These are phyloP conservation scores for Nothobranchius furzeri DNA, from an alignment of 2,113 vertebrate genomes.

Conservation along the genomic window DNA sequence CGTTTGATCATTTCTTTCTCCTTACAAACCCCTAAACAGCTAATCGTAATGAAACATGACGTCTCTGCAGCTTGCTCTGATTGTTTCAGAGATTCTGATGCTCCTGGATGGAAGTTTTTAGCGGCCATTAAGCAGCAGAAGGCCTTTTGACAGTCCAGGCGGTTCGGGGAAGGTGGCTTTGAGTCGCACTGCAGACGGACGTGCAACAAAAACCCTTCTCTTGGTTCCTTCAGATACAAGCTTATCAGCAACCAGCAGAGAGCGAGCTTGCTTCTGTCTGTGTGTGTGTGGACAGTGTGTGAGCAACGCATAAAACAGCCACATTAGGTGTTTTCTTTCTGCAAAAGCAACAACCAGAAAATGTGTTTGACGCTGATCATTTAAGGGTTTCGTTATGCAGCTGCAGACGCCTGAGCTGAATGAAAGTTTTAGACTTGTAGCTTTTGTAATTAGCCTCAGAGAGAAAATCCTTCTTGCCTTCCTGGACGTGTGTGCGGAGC, in stretches of 20 bases:
- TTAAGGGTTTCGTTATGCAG: neutral
- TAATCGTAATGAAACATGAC: conserved; percentile 19
- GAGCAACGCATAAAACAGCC: conserved; percentile 7
- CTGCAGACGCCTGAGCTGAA: neutral
- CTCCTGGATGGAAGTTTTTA: conserved; percentile 2
- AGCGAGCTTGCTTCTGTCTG: conserved; percentile 17
- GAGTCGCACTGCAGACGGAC: conserved; percentile 63
- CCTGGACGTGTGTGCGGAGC: conserved; percentile 17
- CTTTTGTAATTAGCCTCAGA: conserved; percentile 14
- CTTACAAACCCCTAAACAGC: conserved; percentile 8
- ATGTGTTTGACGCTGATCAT: conserved; percentile 1
- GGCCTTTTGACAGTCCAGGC: conserved; percentile 48
- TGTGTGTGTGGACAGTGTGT: conserved; percentile 8
- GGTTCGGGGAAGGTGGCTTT: conserved; percentile 35
- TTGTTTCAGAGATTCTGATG: neutral
- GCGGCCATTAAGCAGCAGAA: neutral
- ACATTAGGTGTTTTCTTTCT: neutral
- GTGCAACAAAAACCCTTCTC: conserved; percentile 37
- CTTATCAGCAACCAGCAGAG: conserved; percentile 48
- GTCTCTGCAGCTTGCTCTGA: neutral
- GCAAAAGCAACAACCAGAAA: neutral
- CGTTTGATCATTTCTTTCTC: conserved; percentile 28
- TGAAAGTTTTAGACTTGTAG: conserved; percentile 1
- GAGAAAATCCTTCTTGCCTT: conserved; percentile 13
- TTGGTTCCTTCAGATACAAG: conserved; percentile 10